Evolutionary conservation across 2,797 vertebrate species (phyloP).

Genomic region (Thalassophryne amazonica): DNA sequence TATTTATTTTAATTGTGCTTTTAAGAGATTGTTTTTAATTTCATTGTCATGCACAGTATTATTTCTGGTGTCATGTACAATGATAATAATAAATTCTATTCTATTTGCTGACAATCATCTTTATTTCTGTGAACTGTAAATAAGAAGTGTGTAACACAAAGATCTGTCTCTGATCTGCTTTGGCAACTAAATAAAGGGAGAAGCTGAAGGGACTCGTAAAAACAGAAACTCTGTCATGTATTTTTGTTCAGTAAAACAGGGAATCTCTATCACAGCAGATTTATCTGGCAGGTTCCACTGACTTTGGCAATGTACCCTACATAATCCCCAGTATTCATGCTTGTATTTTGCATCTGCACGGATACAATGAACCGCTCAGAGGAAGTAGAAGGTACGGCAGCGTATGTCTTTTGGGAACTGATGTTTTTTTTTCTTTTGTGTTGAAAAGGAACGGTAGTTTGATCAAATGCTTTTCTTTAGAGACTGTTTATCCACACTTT

Average conservation of each 20-base stretch:
- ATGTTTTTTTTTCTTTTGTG: not conserved
- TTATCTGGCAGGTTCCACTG: constrained; percentile 82
- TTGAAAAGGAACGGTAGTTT: not conserved
- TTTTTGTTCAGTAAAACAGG: constrained; percentile 2
- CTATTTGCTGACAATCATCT: not conserved
- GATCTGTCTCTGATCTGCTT: not conserved
- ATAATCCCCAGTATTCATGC: constrained; percentile 86
- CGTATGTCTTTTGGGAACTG: not conserved
- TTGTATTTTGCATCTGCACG: constrained; percentile 87
- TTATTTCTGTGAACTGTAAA: not conserved
- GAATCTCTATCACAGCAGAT: constrained; percentile 11
- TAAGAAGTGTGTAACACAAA: not conserved
- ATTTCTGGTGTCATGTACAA: no score
- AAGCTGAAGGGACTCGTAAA: no score
- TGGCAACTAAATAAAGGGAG: no score
- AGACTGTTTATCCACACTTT: constrained; percentile 17
- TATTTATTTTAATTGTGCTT: no score
- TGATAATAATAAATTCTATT: no score
- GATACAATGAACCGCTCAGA: constrained; percentile 86
- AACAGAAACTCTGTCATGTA: no score
- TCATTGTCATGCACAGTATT: no score
- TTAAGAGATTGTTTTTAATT: no score
- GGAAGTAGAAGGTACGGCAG: constrained; percentile 82
- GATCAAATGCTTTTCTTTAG: constrained; percentile 1
- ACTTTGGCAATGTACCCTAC: constrained; percentile 89